Percentiles rank a stretch among this genome's conserved stretches.
Evolutionary conservation across 2,113 vertebrate species (phyloP).

Genomic region (Gymnocephalus cernua): DNA sequence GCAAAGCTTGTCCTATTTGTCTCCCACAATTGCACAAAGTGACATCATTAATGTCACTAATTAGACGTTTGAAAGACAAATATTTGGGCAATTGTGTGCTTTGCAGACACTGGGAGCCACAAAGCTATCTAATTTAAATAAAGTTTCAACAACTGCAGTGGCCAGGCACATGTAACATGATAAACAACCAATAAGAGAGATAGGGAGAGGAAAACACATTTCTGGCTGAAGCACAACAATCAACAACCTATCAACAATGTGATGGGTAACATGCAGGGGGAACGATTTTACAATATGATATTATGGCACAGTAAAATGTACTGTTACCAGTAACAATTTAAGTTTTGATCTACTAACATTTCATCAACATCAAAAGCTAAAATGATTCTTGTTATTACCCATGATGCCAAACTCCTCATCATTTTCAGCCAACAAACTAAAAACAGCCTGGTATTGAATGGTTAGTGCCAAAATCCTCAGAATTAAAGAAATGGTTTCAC

Average conservation of each 20-base stretch:
- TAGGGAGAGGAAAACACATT: not conserved
- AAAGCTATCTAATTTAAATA: constrained; percentile 38
- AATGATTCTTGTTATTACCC: not conserved
- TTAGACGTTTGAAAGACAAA: constrained; percentile 25
- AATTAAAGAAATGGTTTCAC: not conserved
- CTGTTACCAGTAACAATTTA: not conserved
- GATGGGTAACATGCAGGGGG: not conserved
- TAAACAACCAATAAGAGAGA: constrained; percentile 20
- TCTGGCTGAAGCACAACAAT: not conserved
- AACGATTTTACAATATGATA: not conserved
- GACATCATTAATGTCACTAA: constrained; percentile 36
- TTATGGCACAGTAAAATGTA: not conserved
- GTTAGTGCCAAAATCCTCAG: not conserved
- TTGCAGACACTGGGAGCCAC: constrained; percentile 22
- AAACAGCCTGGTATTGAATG: not conserved
- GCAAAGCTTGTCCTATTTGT: not conserved
- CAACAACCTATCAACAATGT: not conserved
- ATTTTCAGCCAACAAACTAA: constrained; percentile 5
- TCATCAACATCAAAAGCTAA: not conserved
- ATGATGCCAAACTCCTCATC: not conserved
- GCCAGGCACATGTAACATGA: constrained; percentile 5
- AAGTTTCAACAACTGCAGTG: constrained; percentile 12
- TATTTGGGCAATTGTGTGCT: constrained; percentile 19
- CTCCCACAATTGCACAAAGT: constrained; percentile 5
- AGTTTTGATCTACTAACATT: not conserved